Conservation (phyloP, 2,888 invertebrate species). For the Ernsta delagoae region DNA sequence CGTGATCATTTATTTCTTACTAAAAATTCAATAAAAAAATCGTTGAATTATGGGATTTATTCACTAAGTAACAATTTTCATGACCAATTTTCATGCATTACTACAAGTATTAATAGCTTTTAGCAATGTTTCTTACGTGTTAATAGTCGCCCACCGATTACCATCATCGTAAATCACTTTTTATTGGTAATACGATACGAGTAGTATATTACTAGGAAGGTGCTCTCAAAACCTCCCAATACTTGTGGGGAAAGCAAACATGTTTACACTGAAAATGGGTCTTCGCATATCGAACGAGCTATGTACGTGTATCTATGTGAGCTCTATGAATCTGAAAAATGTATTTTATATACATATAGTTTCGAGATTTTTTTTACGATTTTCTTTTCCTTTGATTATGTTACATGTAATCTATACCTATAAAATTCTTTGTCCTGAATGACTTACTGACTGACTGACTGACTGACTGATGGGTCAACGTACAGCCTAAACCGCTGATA, state of each 20-base stretch:
- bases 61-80: too few relatives aligned
- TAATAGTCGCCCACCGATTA: conserved; percentile 4
- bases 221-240: conserved; percentile 21
- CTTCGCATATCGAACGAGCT: conserved; percentile 15
- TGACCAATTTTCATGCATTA: too few relatives aligned
- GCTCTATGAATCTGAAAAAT: background rate
- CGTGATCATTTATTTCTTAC: too few relatives aligned
- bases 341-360: background rate
- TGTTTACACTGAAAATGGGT: conserved; percentile 22
- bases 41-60: too few relatives aligned
- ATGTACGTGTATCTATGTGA: background rate
- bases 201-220: conserved; percentile 6
- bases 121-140: conserved; percentile 4
- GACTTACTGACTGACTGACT: too few relatives aligned
- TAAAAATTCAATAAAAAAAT: too few relatives aligned
- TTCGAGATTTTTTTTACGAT: background rate
- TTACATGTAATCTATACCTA: too few relatives aligned
- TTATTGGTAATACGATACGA: conserved; percentile 18
- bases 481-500: too few relatives aligned
- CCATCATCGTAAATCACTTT: conserved; percentile 16
- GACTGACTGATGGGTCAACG: too few relatives aligned
- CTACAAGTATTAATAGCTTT: background rate
- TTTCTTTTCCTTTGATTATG: background rate
- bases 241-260: conserved; percentile 24
- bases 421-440: too few relatives aligned